These are phyloP conservation scores for Anguilla japonica DNA, from an alignment of 2,113 vertebrate genomes.

Conservation along the genomic window DNA sequence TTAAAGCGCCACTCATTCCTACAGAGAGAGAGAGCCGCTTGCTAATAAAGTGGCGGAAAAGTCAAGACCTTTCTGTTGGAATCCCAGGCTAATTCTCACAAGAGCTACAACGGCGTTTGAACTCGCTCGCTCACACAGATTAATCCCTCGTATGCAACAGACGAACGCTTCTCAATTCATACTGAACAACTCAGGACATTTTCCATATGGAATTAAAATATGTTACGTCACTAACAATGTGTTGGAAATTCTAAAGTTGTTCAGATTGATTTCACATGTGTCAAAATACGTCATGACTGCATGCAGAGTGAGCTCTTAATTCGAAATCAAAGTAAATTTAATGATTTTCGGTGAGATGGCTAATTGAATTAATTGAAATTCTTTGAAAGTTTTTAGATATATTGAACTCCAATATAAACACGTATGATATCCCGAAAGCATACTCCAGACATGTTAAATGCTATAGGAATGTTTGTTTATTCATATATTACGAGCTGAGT, in stretches of 20 bases:
- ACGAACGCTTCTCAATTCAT: slow-evolving; percentile 46
- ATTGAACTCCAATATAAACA: slow-evolving; percentile 31
- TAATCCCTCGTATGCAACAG: slow-evolving; percentile 49
- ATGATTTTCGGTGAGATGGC: not conserved
- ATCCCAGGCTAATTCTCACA: slow-evolving; percentile 44
- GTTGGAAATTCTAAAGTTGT: slow-evolving; percentile 30
- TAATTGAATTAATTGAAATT: not conserved
- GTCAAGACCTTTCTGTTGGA: slow-evolving; percentile 38
- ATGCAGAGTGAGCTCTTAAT: slow-evolving; percentile 23
- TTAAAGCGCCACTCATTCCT: slow-evolving; percentile 37
- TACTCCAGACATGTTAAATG: slow-evolving; percentile 27
- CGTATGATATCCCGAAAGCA: not conserved
- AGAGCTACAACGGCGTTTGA: slow-evolving; percentile 51
- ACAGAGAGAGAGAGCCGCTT: slow-evolving; percentile 24
- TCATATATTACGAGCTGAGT: not conserved
- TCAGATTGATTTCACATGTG: slow-evolving; percentile 32
- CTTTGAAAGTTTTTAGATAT: not conserved
- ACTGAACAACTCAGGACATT: slow-evolving; percentile 36
- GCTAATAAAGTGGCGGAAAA: slow-evolving; percentile 37
- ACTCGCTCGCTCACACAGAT: slow-evolving; percentile 48
- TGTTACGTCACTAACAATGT: slow-evolving; percentile 28
- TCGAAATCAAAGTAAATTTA: slow-evolving; percentile 19
- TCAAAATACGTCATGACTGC: slow-evolving; percentile 49
- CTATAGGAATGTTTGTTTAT: not conserved
- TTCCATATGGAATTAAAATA: slow-evolving; percentile 37